Base-by-base conservation (phyloP, 2,113 vertebrate genomes). In the Colinus virginianus region DNA sequence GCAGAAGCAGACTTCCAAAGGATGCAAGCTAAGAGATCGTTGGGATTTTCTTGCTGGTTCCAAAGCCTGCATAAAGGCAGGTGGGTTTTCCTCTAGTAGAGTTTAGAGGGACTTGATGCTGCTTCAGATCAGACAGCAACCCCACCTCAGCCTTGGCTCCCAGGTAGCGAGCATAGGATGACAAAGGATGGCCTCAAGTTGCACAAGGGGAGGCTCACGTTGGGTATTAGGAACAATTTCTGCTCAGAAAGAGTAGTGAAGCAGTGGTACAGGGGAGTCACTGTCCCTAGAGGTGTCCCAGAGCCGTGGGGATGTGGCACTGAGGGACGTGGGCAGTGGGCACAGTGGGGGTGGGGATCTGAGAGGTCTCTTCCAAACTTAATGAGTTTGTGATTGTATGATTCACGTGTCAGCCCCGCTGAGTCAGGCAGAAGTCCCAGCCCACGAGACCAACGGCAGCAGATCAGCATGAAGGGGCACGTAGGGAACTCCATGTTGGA, bases 361-460 rank as follows among this genome's bases (percentile, higher is more conserved):
- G 51, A 30, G 8, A 53, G 26, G 26, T 53, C 51, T 9, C 16
- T 53, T 53, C 51, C 51, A 53, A 16, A 5, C 51, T 53, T 30
- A 53, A 53, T 53, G 51, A 26, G 28, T 53, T 5, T 53, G 51
- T 30, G 51, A 53, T 28, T 30, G 26, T 53, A 16, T 30, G 51
- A 53, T 53, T 94, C 59, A 12, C 30, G 30, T 49, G 21, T 94
- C 81, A 79, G 40, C 81, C 67, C 78, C 74, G 66, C 43, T 90
- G 88, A 96, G 83, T 94, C 92, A 95, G 72, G 77, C 26, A 46
- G 66, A 93, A 62, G 66, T 88, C 90, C 74, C 80, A 90, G 38
- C 21, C 34, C 58, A 49, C 21, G 34, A 87, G 92, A 88, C 3
- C 1, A 13, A 91, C 42, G 36, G 67, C 53, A 76, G 78, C 74